Evolutionary conservation across 1,140 invertebrate genomes (phyloP), one percentile per base, ranked within the genome.

Genomic region (Euglossa dilemma): DNA sequence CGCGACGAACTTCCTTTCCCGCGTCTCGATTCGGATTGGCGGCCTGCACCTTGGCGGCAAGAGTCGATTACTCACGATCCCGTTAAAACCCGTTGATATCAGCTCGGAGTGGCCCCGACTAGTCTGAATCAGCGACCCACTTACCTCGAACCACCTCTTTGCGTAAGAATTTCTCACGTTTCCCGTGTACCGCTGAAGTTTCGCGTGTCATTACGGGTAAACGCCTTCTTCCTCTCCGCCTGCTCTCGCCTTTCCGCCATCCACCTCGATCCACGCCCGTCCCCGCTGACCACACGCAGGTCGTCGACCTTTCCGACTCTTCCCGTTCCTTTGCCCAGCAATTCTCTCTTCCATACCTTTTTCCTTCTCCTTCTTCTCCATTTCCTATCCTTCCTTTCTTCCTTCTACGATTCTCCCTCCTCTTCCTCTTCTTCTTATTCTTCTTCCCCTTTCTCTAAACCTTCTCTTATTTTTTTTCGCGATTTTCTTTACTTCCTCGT

Each of bases 31-130:
- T 77, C 75, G 54, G 16, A 57, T 71, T 47, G 54, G 76, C 25
- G 54, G 54, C 50, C 52, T 86, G 63, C 80, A 88, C 63, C 72
- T 86, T 77, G 72, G 54, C 80, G 82, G 67, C 80, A 86, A 73
- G 82, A 86, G 87, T 89, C 90, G 91, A 93, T 93, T 94, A 93
- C 92, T 93, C 93, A 93, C 88, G 89, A 87, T 93, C 90, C 93
- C 92, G 91, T 93, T 93, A 92, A 89, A 79, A 89, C 82, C 82
- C 88, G 87, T 87, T 89, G 88, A 89, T 90, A 90, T 89, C 85
- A 52, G 76, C 66, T 64, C 54, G n/a, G 45, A 69, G 67, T 25
- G 76, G 52, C 87, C 73, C 81, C 77, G 86, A 77, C 84, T 86
- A 89, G 87, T 87, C 84, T 83, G 88, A 90, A 86, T 90, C 89